Percentiles rank a stretch among this genome's conserved stretches.
phyloP scores from a whole-genome alignment of 2,888 invertebrate genomes.

The Drosophila percnosoma region DNA sequence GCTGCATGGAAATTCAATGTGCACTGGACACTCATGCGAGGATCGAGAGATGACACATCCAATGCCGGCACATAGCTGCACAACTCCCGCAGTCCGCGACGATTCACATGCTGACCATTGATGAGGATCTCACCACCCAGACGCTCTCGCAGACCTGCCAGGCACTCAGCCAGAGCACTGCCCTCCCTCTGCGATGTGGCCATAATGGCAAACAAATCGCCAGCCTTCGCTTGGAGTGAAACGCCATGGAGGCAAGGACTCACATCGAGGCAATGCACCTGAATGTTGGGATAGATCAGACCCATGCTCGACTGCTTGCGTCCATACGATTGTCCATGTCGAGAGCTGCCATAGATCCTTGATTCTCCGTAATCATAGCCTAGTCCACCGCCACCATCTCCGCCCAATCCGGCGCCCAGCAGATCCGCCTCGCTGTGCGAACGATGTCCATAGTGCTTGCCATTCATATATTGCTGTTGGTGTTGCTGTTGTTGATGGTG shows the following conservation, averaged over 20 bases:
- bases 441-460: slow-evolving; percentile 86
- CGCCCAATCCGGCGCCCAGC: slow-evolving; percentile 87
- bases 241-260: slow-evolving; percentile 90
- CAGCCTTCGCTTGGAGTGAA: slow-evolving; percentile 95
- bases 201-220: slow-evolving; percentile 95
- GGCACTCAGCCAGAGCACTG: slow-evolving; percentile 92
- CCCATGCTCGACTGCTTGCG: slow-evolving; percentile 83
- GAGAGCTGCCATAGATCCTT: slow-evolving; percentile 81
- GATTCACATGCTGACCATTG: slow-evolving; percentile 93
- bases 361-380: slow-evolving; percentile 83
- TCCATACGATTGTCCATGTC: slow-evolving; percentile 62
- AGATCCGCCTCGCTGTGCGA: slow-evolving; percentile 95
- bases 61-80: slow-evolving; percentile 86
- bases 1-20: slow-evolving; percentile 94
- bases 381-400: slow-evolving; percentile 60
- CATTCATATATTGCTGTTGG: slow-evolving; percentile 77
- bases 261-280: slow-evolving; percentile 90
- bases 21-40: slow-evolving; percentile 95
- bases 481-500: slow-evolving; percentile 69
- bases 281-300: slow-evolving; percentile 85
- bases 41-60: slow-evolving; percentile 85
- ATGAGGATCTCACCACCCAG: slow-evolving; percentile 92
- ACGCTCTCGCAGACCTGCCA: slow-evolving; percentile 91
- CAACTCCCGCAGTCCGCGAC: slow-evolving; percentile 89
- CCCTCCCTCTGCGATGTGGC: slow-evolving; percentile 95